Evolutionary conservation across 2,113 vertebrate genomes (phyloP), one percentile per base, ranked within the genome.

Genomic region (Etheostoma cragini): DNA sequence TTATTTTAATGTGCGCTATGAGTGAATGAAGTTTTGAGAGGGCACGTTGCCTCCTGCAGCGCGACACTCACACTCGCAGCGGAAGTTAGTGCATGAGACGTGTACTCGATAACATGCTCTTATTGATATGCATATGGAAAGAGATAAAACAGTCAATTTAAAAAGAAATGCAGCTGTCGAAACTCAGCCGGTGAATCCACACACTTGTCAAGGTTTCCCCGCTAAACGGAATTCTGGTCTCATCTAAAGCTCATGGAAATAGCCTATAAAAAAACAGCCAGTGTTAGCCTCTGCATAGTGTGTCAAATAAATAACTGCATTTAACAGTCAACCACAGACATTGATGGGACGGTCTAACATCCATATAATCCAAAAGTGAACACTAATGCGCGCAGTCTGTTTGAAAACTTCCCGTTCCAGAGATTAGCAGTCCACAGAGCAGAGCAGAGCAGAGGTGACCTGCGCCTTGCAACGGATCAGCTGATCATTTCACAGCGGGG

Each of bases 331-430:
- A 3, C 0, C 79, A 26, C 72, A 11, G 21, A 33, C 71, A 81
- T 78, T 85, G 85, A 86, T 76, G 68, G 52, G 76, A 72, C 78
- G 49, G 68, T 42, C 10, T 42, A 42, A 42, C 45, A 60, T 35
- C 71, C 75, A 3, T 21, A 54, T 88, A 81, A 90, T 86, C 85
- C 78, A 52, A 38, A 38, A 74, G 68, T 81, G 64, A 68, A 81
- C 76, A 46, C 70, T 64, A 72, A 66, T 85, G 86, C 83, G 58
- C 71, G 76, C 70, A 54, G 52, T 42, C 60, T 87, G 82, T 91
- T 90, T 86, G 76, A 72, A 92, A 92, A 93, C 89, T 89, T 87
- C 81, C 35, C 63, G 83, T 81, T 86, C 80, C 67, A 35, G 60
- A 87, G 83, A 91, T 91, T 76, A 87, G 69, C 52, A 22, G 47